phyloP scores from a whole-genome alignment of 2,113 vertebrate genomes.

The Ibidorhyncha struthersii region DNA sequence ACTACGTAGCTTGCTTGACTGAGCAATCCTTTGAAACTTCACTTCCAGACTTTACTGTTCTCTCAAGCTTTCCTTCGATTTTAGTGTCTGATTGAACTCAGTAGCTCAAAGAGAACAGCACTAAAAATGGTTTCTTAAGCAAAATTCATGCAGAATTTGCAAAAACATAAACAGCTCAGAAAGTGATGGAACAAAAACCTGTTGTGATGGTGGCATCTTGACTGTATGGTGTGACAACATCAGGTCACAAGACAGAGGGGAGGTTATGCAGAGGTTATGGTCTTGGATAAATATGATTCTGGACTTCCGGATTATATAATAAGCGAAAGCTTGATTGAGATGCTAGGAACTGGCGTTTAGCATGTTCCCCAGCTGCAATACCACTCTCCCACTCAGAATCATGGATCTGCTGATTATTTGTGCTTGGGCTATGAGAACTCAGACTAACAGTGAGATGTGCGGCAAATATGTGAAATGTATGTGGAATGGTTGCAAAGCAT shows the following conservation, averaged over 20 bases:
- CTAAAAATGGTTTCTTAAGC: background rate
- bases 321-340: background rate
- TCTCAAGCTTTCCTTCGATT: background rate
- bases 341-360: background rate
- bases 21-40: background rate
- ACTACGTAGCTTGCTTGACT: background rate
- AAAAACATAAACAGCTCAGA: background rate
- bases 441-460: background rate
- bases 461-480: background rate
- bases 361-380: background rate
- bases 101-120: background rate
- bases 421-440: background rate
- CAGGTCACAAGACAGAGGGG: background rate
- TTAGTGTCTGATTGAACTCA: background rate
- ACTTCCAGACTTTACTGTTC: background rate
- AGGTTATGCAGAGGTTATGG: background rate
- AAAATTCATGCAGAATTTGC: background rate
- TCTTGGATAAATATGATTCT: background rate
- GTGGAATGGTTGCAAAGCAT: fast-evolving
- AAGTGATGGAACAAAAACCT: background rate
- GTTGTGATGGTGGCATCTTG: background rate
- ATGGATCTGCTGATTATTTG: background rate
- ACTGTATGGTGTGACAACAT: background rate
- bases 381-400: background rate
- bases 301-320: background rate